Conservation (phyloP, 2,888 invertebrate species). For the Volucella zonaria region DNA sequence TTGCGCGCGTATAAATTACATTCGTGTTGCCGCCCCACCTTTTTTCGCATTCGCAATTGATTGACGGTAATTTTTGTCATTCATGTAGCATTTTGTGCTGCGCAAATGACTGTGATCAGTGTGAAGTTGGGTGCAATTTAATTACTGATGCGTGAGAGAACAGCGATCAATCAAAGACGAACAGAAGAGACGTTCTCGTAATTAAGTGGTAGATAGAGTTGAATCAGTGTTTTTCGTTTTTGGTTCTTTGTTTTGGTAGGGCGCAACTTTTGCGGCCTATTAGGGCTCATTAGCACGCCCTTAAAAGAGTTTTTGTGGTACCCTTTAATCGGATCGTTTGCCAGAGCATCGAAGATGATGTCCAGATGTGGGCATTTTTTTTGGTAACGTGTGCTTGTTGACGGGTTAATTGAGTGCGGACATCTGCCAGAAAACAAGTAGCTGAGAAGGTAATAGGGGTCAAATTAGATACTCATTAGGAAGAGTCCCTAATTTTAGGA, state of each 20-base stretch:
- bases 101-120: constrained; percentile 67
- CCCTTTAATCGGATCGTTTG: constrained; percentile 36
- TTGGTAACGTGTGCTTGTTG: background rate
- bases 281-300: constrained; percentile 69
- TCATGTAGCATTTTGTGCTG: constrained; percentile 62
- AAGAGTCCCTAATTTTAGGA: constrained; percentile 19
- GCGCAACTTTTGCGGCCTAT: constrained; percentile 46
- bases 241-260: background rate
- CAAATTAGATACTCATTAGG: constrained; percentile 45
- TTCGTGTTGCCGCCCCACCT: constrained; percentile 42
- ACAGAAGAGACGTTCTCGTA: constrained; percentile 12
- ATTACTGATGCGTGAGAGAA: constrained; percentile 51
- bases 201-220: constrained; percentile 51
- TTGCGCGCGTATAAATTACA: constrained; percentile 57
- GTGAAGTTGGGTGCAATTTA: constrained; percentile 60
- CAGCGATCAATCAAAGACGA: constrained; percentile 59
- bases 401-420: constrained; percentile 55
- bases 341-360: background rate
- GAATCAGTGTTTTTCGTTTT: constrained; percentile 5
- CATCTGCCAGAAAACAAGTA: constrained; percentile 66
- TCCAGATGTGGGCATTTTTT: background rate
- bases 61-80: constrained; percentile 72
- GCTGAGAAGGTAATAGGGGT: constrained; percentile 28
- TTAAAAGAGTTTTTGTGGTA: constrained; percentile 14
- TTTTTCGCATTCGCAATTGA: constrained; percentile 68